Base-by-base conservation (phyloP, 2,797 vertebrate species). In the Salarias fasciatus region DNA sequence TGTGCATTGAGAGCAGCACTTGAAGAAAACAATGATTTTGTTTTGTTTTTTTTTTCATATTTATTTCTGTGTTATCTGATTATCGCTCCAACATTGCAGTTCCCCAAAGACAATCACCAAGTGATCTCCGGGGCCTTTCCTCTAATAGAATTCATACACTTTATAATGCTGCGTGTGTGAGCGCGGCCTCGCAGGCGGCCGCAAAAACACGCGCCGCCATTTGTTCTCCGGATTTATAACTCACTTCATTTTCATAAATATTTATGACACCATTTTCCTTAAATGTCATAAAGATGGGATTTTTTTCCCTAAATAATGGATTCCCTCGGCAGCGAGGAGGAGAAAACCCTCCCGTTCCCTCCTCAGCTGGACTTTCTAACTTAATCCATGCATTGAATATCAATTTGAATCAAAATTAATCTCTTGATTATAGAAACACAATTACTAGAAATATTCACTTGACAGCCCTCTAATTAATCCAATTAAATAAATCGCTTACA, bases 241-340 rank as follows among this genome's bases (percentile, higher is more conserved):
- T 48, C 24, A 15, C 55, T 58, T 72, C 40, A 37, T 71, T 68
- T 61, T 54, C 59, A 71, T 77, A 53, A 58, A 77, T 81, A 77
- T 74, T 53, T 61, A 70, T 77, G 41, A 61, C 37, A 48, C 48
- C 51, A 28, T 15, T 64, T 59, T 44, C 60, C 56, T 43, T 50
- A 56, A 42, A 60, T 58, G 52, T 62, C 61, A 72, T 48, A 61
- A 53, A 68, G 15, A 63, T 55, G 28, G 15, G 7, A 45, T 33
- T 53, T 35, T 35, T 35, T 9, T 35, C 63, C 54, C 55, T 46
- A 53, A 38, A 72, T 66, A 45, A 47, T 53, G 30, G 41, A 15
- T 57, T 41, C 46, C 7, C 31, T 24, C 33, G 3, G 11, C 5
- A 46, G 28, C 38, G 35, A 24, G 18, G 3, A 24, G 1, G 41